Evolutionary conservation across 2,113 vertebrate species (phyloP).

Genomic region (Pelusios castaneus): DNA sequence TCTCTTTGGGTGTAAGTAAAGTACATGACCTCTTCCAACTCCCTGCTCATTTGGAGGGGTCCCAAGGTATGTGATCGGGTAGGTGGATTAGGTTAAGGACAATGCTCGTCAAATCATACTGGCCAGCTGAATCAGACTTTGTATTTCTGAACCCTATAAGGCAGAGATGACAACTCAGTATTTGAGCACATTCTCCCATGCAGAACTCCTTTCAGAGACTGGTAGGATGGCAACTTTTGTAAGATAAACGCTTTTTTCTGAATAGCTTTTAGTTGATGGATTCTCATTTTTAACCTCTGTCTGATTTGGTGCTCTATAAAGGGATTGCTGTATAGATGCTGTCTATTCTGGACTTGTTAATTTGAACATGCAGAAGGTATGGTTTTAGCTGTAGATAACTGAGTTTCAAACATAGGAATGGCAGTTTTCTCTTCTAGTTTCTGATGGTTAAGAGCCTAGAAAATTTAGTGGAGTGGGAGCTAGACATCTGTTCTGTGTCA

Average conservation of each 20-base stretch:
- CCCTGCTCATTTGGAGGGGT: not conserved
- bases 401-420: not conserved
- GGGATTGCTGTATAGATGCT: not conserved
- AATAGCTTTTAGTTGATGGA: not conserved
- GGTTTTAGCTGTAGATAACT: not conserved
- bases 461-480: not conserved
- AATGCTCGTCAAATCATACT: not conserved
- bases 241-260: not conserved
- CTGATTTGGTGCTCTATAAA: not conserved
- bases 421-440: not conserved
- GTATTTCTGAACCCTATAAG: not conserved
- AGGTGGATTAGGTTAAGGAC: rapidly evolving
- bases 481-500: not conserved
- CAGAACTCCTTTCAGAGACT: not conserved
- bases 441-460: not conserved
- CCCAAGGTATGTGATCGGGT: not conserved
- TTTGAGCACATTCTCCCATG: not conserved
- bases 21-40: not conserved
- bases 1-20: not conserved
- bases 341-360: not conserved
- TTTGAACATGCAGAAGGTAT: not conserved
- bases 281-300: not conserved
- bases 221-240: not conserved
- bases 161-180: rapidly evolving
- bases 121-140: not conserved